Evolutionary conservation across 2,888 invertebrate species (phyloP), one percentile per base, ranked within the genome.

Genomic region (Brachynemurus nebulosus): DNA sequence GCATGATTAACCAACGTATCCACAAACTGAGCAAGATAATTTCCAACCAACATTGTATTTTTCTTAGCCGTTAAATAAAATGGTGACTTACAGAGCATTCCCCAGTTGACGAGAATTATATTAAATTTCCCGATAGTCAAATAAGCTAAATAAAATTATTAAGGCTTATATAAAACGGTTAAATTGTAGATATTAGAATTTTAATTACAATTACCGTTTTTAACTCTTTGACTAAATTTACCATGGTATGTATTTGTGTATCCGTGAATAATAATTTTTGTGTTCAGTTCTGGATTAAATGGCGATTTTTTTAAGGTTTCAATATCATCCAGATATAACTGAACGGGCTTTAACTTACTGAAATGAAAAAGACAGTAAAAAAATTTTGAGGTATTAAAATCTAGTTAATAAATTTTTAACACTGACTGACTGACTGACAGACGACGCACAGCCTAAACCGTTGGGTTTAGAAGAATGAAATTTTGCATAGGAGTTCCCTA

Each of bases 21-120:
- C 6, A 66, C 44, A 25, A 66, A 47, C 14, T 56, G 40, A 2
- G 60, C 61, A 2, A 61, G 45, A 19, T 59, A 52, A 7, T 53
- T 51, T 1, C 62, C 64, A 2, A 63, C 59, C 53, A 57, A 23
- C 16, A 20, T 37, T 18, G 44, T 44, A 11, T 44, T 44, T 12
- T 19, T 18, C 5, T 25, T 23, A 11, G 44, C 44, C 12, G 37
- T 16, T 6, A 35, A 44, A 11, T 44, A 44, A 18, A 25, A 37
- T 12, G 44, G 44, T 1, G 37, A 25, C 4, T 16, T 17, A 12
- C 27, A 18, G n/a, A 44, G 30, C 12, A 23, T 25, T 38, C 16
- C n/a, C 69, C 68, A 69, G 49, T 67, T 63, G 4, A 67, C 58
- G 3, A 56, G 53, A 19, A 68, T 59, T 8, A 68, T 56, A 45